Conservation (phyloP, 1,140 invertebrate species). For the Tetramorium parvispinum region DNA sequence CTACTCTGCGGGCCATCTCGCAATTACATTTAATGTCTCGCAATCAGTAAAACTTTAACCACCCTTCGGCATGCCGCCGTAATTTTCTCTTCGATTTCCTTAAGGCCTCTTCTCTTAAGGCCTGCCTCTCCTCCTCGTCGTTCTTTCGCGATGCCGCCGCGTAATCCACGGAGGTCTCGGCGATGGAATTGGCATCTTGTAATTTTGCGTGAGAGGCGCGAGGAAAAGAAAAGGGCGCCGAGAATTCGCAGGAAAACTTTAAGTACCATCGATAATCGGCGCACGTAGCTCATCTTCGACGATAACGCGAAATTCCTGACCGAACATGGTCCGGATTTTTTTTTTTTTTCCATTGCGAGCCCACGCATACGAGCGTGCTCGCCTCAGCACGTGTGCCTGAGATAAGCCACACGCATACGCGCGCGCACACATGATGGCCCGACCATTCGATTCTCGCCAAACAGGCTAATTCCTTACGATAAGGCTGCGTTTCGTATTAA, state of each 20-base stretch:
- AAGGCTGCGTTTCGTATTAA: slow-evolving; percentile 67
- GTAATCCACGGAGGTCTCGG: not conserved
- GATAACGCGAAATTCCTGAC: slow-evolving; percentile 68
- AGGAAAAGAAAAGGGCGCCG: not conserved
- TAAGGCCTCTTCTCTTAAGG: no score
- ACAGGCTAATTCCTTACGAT: slow-evolving; percentile 66
- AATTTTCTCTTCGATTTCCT: slow-evolving; percentile 71
- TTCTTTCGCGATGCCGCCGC: not conserved
- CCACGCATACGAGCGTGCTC: not conserved
- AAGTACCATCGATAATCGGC: slow-evolving; percentile 59
- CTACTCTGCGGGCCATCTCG: slow-evolving; percentile 13
- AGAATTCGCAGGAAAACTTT: slow-evolving; percentile 31
- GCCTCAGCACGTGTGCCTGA: slow-evolving; percentile 35
- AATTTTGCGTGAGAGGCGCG: slow-evolving; percentile 57
- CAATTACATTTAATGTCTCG: slow-evolving; percentile 70
- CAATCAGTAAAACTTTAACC: slow-evolving; percentile 67
- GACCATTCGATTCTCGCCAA: slow-evolving; percentile 18
- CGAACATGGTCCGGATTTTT: slow-evolving; percentile 19
- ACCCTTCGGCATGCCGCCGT: slow-evolving; percentile 42
- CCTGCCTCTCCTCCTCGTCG: not conserved
- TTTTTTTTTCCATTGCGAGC: slow-evolving; percentile 16
- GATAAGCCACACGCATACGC: slow-evolving; percentile 28
- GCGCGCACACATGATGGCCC: not conserved
- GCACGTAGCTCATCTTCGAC: slow-evolving; percentile 68
- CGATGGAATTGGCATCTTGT: slow-evolving; percentile 44